These are phyloP conservation scores for Pheosia gnoma DNA, from an alignment of 2,888 invertebrate species.

Conservation along the genomic window DNA sequence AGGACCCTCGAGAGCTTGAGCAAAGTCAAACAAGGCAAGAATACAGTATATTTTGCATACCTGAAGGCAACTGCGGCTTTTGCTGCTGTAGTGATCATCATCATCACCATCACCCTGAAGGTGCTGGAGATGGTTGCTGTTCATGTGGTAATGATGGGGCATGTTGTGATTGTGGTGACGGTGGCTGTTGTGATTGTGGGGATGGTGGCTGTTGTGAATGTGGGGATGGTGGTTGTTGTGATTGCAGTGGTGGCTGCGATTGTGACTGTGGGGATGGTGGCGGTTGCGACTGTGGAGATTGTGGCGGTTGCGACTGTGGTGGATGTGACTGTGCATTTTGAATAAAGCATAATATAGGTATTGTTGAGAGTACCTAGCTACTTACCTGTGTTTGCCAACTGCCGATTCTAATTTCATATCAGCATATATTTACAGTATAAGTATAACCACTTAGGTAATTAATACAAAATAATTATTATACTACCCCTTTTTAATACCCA, in stretches of 20 bases:
- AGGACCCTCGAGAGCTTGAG: not conserved
- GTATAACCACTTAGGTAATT: too few relatives aligned
- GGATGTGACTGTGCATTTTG: constrained; percentile 3
- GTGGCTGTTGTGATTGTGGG: constrained; percentile 16
- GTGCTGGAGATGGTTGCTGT: not conserved
- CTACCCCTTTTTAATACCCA: not conserved
- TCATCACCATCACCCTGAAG: constrained; percentile 1
- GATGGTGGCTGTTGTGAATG: constrained; percentile 3
- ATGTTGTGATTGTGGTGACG: constrained; percentile 13
- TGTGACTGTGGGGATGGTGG: constrained; percentile 18
- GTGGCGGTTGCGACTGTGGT: not conserved
- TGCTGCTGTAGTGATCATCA: constrained; percentile 8
- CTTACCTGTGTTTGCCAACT: too few relatives aligned
- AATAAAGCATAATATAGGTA: not conserved
- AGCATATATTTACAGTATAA: too few relatives aligned
- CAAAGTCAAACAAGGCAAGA: not conserved
- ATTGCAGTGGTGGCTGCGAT: constrained; percentile 18
- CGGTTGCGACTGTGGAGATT: constrained; percentile 7
- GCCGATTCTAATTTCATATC: too few relatives aligned
- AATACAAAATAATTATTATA: too few relatives aligned
- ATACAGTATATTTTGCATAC: not conserved
- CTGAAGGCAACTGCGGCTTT: not conserved
- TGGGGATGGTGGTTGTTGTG: constrained; percentile 17
- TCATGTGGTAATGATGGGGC: not conserved
- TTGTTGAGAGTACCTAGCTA: not conserved